phyloP scores from a whole-genome alignment of 2,797 vertebrate species.

The Catostomus latipinnis region DNA sequence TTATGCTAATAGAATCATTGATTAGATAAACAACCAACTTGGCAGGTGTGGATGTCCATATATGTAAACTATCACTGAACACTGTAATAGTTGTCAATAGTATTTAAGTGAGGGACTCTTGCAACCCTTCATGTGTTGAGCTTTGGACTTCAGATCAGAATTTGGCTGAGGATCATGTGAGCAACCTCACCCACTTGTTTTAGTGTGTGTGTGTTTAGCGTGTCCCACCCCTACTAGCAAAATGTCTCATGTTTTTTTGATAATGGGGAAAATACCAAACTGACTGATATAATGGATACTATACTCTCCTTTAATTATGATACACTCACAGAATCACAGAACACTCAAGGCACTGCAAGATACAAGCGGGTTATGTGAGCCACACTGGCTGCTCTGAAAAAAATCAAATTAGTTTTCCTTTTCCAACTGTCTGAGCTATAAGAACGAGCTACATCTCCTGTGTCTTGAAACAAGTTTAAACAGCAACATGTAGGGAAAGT shows the following conservation, averaged over 20 bases:
- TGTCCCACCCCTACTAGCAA: no score
- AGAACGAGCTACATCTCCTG: conserved; percentile 21
- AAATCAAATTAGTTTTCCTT: background rate
- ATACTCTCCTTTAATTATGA: no score
- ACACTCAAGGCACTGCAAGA: background rate
- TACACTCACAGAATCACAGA: no score
- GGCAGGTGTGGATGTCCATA: background rate
- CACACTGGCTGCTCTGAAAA: background rate
- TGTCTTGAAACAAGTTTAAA: conserved; percentile 49
- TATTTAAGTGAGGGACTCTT: background rate
- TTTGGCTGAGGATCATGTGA: no score
- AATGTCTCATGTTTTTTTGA: no score
- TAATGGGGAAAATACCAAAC: no score
- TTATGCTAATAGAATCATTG: background rate
- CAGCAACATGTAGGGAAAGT: conserved; percentile 31
- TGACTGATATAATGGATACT: no score
- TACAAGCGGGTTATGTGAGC: background rate
- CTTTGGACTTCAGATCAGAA: no score
- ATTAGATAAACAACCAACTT: background rate
- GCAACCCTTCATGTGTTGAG: background rate
- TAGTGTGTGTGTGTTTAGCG: no score
- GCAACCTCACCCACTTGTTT: no score
- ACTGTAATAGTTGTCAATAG: background rate
- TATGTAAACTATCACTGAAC: background rate
- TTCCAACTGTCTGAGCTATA: conserved; percentile 8